Evolutionary conservation across 2,113 vertebrate species (phyloP), one percentile per base, ranked within the genome.

Genomic region (Trematomus loennbergii): DNA sequence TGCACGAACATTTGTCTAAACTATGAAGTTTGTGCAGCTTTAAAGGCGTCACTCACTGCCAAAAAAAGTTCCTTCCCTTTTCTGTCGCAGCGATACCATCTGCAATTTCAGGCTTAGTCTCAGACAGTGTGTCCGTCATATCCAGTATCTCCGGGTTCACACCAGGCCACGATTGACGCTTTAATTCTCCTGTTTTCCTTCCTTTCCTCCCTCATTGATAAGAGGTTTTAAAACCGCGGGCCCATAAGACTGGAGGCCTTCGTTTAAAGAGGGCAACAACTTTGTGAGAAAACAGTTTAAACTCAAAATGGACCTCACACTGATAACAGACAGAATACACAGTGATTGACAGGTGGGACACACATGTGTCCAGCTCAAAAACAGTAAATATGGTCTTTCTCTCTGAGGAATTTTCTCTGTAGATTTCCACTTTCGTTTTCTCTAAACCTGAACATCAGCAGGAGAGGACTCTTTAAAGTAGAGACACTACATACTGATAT

Each of bases 81-180:
- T 67, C 43, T 12, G 48, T n/a, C 72, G 50, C 60, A 55, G 58
- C 2, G 75, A 91, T 84, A 88, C 64, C 68, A 89, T 89, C 89
- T 87, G 59, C 68, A 88, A 83, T 85, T 87, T 80, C 75, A 78
- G 45, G 78, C 83, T 84, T 71, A 79, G 43, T 81, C 84, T 83
- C 20, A 15, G 48, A 79, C 52, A 53, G 20, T 50, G 52, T 1
- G 73, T 55, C 49, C 13, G 9, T 75, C 71, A 69, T 25, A 53
- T 66, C 48, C 46, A 0, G 54, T 12, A 12, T 60, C 20, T 69
- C 10, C 59, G 58, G 57, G 70, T 71, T 90, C 50, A 45, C 4
- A 54, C 48, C 49, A 16, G n/a, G 71, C n/a, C 71, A 66, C 54
- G 49, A 72, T 17, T 29, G 16, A 55, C 0, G 36, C 52, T 50